A percentile compares a stretch with the other conserved stretches of the same genome.
Conservation (phyloP, 2,797 vertebrate genomes). For the Tenualosa thibaudeaui region DNA sequence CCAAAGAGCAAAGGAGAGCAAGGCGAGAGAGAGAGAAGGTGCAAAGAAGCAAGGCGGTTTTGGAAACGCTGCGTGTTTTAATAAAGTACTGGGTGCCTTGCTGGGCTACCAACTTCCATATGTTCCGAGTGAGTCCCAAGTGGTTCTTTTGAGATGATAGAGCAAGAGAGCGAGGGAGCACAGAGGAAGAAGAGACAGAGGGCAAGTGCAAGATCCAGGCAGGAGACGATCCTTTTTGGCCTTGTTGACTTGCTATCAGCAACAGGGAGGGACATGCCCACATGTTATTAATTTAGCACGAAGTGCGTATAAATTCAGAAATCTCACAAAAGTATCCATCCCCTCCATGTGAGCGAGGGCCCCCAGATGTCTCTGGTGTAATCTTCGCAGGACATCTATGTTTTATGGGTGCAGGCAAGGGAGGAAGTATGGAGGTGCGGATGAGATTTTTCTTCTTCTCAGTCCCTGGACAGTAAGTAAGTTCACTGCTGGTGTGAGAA, state of each 20-base stretch:
- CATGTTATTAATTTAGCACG: constrained; percentile 60
- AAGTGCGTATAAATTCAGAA: constrained; percentile 57
- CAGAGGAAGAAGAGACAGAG: constrained; percentile 21
- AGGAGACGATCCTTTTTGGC: not conserved
- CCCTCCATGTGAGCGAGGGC: constrained; percentile 37
- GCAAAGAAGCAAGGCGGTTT: constrained; percentile 61
- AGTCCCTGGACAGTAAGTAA: not conserved
- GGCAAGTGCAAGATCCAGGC: constrained; percentile 10
- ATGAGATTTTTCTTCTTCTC: constrained; percentile 26
- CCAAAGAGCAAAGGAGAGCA: constrained; percentile 59
- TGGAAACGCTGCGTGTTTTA: constrained; percentile 68
- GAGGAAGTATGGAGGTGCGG: constrained; percentile 27
- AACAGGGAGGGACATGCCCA: constrained; percentile 39
- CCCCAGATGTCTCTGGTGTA: constrained; percentile 26
- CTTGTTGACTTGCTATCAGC: constrained; percentile 2
- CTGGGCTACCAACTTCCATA: constrained; percentile 67
- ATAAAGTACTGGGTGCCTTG: constrained; percentile 71
- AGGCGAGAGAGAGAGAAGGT: constrained; percentile 27
- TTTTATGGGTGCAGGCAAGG: constrained; percentile 38
- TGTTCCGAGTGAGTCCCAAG: constrained; percentile 64
- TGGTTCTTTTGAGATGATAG: constrained; percentile 57
- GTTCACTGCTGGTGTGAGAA: not conserved
- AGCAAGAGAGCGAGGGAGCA: constrained; percentile 4
- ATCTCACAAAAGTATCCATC: constrained; percentile 48
- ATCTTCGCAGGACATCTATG: constrained; percentile 36